Evolutionary conservation across 2,113 vertebrate genomes (phyloP).

Genomic region (Poeciliopsis occidentalis): DNA sequence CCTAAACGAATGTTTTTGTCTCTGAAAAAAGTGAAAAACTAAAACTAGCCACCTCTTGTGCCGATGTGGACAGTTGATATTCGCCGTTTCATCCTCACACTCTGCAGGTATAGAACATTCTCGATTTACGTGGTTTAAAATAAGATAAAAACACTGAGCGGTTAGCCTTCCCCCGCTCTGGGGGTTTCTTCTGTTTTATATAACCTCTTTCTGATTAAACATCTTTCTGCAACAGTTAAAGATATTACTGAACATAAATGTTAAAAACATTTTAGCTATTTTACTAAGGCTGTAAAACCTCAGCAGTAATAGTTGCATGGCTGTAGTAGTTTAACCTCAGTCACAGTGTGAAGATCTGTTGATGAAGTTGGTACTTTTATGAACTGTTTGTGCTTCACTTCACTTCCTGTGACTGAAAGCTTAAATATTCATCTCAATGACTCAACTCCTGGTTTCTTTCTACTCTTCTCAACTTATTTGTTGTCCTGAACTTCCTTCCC

Average conservation of each 20-base stretch:
- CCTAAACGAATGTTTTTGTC: no score
- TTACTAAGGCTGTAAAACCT: no score
- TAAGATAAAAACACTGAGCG: no score
- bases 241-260: no score
- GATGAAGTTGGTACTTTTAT: slow-evolving; percentile 8
- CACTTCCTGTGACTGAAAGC: slow-evolving; percentile 49
- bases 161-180: background rate
- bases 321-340: background rate
- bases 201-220: background rate
- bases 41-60: background rate
- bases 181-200: background rate
- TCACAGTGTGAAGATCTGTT: background rate
- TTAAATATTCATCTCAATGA: slow-evolving; percentile 56
- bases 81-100: no score
- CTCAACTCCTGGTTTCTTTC: slow-evolving; percentile 43
- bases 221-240: background rate
- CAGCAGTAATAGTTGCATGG: no score
- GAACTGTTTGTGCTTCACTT: background rate
- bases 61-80: no score
- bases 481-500: slow-evolving; percentile 50
- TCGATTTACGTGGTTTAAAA: no score
- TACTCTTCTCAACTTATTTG: slow-evolving; percentile 15
- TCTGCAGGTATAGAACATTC: no score
- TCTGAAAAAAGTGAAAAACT: no score
- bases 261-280: background rate